phyloP scores from a whole-genome alignment of 2,113 vertebrate species.

The Nibea coibor region DNA sequence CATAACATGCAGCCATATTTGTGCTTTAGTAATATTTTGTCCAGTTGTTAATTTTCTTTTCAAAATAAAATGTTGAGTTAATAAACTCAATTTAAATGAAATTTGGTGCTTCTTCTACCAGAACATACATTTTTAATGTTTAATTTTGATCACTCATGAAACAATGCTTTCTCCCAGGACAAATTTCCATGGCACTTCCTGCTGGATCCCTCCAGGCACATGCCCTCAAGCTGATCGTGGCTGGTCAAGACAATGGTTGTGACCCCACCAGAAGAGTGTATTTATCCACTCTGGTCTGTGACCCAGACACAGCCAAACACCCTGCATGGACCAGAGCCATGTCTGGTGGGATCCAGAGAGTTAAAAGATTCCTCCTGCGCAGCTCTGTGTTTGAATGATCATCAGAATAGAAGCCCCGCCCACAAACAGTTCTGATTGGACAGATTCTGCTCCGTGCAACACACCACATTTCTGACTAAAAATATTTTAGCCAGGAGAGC shows the following conservation, averaged over 20 bases:
- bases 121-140: not conserved
- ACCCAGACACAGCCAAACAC: too few relatives aligned
- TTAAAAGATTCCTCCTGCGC: too few relatives aligned
- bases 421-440: not conserved
- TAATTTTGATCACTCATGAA: not conserved
- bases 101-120: not conserved
- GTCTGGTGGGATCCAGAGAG: too few relatives aligned
- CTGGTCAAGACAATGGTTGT: too few relatives aligned
- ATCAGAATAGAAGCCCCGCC: not conserved
- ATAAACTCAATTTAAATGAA: not conserved
- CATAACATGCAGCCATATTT: not conserved
- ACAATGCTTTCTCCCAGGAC: not conserved
- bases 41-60: not conserved
- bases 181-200: not conserved
- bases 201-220: too few relatives aligned
- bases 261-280: too few relatives aligned
- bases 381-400: not conserved
- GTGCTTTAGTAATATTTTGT: not conserved
- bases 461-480: too few relatives aligned
- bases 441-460: not conserved
- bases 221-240: too few relatives aligned
- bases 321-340: too few relatives aligned
- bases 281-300: too few relatives aligned
- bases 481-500: too few relatives aligned
- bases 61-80: not conserved